Conservation (phyloP, 2,888 invertebrate species). For the Dynastes tityus region DNA sequence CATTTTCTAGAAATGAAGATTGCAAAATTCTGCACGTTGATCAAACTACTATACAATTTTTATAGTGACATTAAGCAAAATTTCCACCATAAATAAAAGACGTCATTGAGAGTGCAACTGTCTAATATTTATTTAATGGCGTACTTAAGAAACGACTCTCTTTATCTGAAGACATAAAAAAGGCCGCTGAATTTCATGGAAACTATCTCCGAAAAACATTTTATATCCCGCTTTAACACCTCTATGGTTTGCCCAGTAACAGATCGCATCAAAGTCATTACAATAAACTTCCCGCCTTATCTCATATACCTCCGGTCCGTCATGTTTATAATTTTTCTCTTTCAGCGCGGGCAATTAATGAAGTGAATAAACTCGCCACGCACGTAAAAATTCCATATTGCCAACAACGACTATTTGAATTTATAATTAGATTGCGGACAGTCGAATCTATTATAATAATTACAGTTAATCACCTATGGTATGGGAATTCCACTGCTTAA, state of each 20-base stretch:
- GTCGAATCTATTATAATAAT: constrained; percentile 24
- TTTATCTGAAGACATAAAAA: constrained; percentile 20
- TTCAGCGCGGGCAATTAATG: constrained; percentile 6
- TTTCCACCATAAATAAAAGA: too few relatives aligned
- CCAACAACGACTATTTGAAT: constrained; percentile 22
- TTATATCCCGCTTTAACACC: constrained; percentile 43
- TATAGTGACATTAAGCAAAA: not conserved
- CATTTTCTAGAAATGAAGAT: too few relatives aligned
- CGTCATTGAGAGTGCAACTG: not conserved
- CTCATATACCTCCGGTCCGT: constrained; percentile 21
- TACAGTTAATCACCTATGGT: constrained; percentile 10
- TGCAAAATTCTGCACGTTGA: too few relatives aligned
- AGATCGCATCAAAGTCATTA: constrained; percentile 43
- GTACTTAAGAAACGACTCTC: constrained; percentile 27
- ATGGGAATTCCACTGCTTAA: constrained; percentile 18
- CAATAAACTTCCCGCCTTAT: constrained; percentile 41
- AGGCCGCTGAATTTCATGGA: constrained; percentile 28
- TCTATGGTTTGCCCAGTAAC: constrained; percentile 22
- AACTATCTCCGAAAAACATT: constrained; percentile 34
- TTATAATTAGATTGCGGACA: constrained; percentile 19
- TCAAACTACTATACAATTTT: too few relatives aligned
- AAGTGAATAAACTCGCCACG: constrained; percentile 13
- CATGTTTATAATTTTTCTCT: constrained; percentile 31
- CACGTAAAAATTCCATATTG: constrained; percentile 15
- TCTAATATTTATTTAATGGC: constrained; percentile 34